A percentile compares a stretch with the other conserved stretches of the same genome.
Evolutionary conservation across 2,888 invertebrate genomes (phyloP).

Genomic region (Uloborus plumipes): DNA sequence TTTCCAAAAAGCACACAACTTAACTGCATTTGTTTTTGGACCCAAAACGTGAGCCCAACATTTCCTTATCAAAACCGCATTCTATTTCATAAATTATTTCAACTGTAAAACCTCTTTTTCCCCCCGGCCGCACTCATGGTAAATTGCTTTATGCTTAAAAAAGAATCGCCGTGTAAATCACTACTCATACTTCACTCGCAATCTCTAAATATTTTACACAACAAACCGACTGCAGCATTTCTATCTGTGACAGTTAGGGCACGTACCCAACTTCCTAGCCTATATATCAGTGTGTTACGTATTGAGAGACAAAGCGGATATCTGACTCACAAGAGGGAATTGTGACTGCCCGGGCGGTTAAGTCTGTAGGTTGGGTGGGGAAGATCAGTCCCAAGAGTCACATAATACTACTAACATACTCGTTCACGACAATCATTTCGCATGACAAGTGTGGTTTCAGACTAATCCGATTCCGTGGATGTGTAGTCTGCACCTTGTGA

Average conservation of each 20-base stretch:
- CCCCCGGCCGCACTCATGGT: conserved; percentile 27
- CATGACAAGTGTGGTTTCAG: conserved; percentile 50
- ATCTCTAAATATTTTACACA: conserved; percentile 49
- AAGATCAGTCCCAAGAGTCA: conserved; percentile 45
- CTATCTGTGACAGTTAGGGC: conserved; percentile 49
- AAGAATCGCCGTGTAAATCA: conserved; percentile 52
- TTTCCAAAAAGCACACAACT: too few species aligned
- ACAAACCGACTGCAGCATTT: conserved; percentile 29
- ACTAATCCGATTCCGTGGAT: conserved; percentile 34
- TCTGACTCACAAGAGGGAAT: conserved; percentile 38
- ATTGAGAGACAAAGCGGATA: conserved; percentile 54
- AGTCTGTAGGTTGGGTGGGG: conserved; percentile 22
- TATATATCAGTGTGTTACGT: conserved; percentile 43
- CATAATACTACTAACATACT: conserved; percentile 44
- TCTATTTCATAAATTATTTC: conserved; percentile 22
- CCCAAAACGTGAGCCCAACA: conserved; percentile 2
- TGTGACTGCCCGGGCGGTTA: conserved; percentile 3
- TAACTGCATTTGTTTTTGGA: too few species aligned
- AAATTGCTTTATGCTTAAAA: conserved; percentile 50
- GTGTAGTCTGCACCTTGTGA: conserved; percentile 9
- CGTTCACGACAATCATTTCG: conserved; percentile 44
- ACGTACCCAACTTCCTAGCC: conserved; percentile 36
- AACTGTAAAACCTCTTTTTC: conserved; percentile 4
- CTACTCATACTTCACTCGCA: conserved; percentile 41
- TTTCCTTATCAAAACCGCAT: neutral